These are phyloP conservation scores for Glossosoma conforme DNA, from an alignment of 1,140 invertebrate genomes.

Conservation along the genomic window DNA sequence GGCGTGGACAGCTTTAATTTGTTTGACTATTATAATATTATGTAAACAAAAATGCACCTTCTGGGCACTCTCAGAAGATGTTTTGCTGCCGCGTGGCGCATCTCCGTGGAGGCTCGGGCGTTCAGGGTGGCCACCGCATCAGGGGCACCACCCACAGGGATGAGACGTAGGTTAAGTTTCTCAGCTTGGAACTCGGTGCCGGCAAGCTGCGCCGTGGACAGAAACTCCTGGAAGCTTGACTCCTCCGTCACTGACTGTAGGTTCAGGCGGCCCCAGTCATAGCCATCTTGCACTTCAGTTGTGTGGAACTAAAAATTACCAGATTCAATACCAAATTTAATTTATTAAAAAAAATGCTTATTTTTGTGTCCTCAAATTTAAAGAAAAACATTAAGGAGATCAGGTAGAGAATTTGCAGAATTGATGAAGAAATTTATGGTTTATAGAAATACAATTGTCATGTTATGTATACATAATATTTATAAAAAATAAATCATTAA, in stretches of 20 bases:
- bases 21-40: no score
- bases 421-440: no score
- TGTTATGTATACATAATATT: no score
- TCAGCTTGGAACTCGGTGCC: slow-evolving; percentile 90
- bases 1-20: no score
- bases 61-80: slow-evolving; percentile 38
- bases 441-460: no score
- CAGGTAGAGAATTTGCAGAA: no score
- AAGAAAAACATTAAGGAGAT: no score
- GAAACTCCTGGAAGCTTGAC: slow-evolving; percentile 91
- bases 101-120: slow-evolving; percentile 15
- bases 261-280: slow-evolving; percentile 85
- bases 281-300: slow-evolving; percentile 82
- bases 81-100: slow-evolving; percentile 18
- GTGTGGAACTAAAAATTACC: slow-evolving; percentile 71
- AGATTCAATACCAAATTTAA: no score
- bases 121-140: slow-evolving; percentile 16
- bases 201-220: slow-evolving; percentile 89
- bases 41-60: slow-evolving; percentile 34
- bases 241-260: slow-evolving; percentile 94
- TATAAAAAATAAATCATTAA: no score
- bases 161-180: slow-evolving; percentile 70
- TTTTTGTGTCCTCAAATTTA: no score
- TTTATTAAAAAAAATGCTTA: no score
- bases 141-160: slow-evolving; percentile 26